phyloP scores from a whole-genome alignment of 1,140 invertebrate genomes.

The Drosophila sechellia region DNA sequence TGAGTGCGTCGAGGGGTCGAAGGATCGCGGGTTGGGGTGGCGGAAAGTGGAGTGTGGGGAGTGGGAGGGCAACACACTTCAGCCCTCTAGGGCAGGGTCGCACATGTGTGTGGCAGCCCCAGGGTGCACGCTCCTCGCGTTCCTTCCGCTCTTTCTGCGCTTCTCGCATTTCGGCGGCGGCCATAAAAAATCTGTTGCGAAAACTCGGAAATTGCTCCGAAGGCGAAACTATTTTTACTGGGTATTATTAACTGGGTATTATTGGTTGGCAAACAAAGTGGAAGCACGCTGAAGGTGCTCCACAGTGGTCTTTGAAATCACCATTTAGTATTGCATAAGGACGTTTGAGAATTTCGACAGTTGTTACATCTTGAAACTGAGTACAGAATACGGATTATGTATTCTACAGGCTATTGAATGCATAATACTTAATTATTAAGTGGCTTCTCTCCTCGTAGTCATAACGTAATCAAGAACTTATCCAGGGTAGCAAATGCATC shows the following conservation, averaged over 20 bases:
- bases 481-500: constrained; percentile 4
- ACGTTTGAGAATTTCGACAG: too few relatives aligned
- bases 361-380: too few relatives aligned
- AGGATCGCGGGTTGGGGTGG: background rate
- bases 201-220: constrained; percentile 31
- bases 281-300: too few relatives aligned
- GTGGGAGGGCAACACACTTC: constrained; percentile 17
- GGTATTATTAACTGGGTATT: background rate
- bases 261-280: background rate
- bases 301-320: too few relatives aligned
- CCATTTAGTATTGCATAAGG: too few relatives aligned
- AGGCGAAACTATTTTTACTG: constrained; percentile 23
- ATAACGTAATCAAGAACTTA: background rate
- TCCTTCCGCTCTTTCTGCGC: constrained; percentile 14
- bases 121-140: constrained; percentile 38
- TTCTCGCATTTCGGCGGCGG: constrained; percentile 33
- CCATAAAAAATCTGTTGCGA: constrained; percentile 66
- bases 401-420: too few relatives aligned
- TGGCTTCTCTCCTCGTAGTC: background rate
- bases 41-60: constrained; percentile 1
- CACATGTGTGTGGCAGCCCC: constrained; percentile 43
- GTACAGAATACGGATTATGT: too few relatives aligned
- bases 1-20: background rate
- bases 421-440: too few relatives aligned
- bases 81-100: constrained; percentile 28